Base-by-base conservation (phyloP, 1,140 invertebrate genomes). In the Nasonia giraulti region DNA sequence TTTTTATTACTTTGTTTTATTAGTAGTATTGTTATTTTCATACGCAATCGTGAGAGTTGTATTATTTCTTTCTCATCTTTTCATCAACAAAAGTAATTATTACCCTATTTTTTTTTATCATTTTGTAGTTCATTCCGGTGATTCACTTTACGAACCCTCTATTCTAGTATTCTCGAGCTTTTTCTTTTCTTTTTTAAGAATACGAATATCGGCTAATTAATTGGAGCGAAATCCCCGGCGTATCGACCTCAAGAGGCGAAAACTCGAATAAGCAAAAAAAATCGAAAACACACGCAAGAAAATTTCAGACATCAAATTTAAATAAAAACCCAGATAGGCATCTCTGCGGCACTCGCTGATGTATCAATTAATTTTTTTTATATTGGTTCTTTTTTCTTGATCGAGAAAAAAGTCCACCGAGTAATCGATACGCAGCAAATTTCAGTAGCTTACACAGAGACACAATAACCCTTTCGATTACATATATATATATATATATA, bases 401-500 rank as follows among this genome's bases (percentile, higher is more conserved):
- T 44, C 27, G 50, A 50, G 66, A 47, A 66, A 84, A 80, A 84
- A 71, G 27, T 31, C 66, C 33, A 55, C 77, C 79, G 14, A 31
- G 27, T 2, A 10, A 66, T 82, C 74, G 80, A 82, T 82, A 85
- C 37, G 44, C 74, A 62, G 27, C 14, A 44, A 85, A 78, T 85
- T 82, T 82, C 69, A 27, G 68, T 55, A 47, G 83, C 75, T 84
- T 84, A 84, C 83, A 84, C 40, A 82, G 71, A 75, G 79, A 85
- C 78, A 68, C 69, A 69, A 17, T 69, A 31, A 23, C 31, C 74
- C 73, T 80, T 81, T 77, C 83, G 73, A 85, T 85, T 75, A 85
- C 78, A 27, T 27, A 27, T 27, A 27, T 27, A 27, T 27, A 27
- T 27, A 27, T 27, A 27, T 27, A 27, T 27, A 27, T 27, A 27